Evolutionary conservation across 2,113 vertebrate genomes (phyloP).

Genomic region (Castor canadensis): DNA sequence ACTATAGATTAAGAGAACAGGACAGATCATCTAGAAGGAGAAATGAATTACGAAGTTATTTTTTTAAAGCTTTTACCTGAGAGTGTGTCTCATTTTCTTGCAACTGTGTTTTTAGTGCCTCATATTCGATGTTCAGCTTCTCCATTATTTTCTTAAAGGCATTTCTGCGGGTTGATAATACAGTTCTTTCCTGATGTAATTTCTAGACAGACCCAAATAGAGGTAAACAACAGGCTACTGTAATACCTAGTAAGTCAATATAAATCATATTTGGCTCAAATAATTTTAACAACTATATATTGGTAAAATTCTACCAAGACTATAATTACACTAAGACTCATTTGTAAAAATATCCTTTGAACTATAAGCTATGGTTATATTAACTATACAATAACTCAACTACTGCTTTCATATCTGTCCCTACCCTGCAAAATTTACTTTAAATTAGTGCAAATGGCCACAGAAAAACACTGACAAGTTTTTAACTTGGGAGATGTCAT

Average conservation of each 20-base stretch:
- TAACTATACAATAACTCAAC: neutral
- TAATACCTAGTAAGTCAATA: conserved; percentile 14
- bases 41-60: neutral
- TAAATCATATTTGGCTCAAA: conserved; percentile 33
- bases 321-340: conserved; percentile 36
- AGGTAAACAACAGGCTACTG: conserved; percentile 41
- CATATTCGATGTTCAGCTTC: conserved; percentile 85
- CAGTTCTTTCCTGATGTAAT: conserved; percentile 90
- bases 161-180: conserved; percentile 84
- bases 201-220: conserved; percentile 83
- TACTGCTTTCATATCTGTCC: neutral
- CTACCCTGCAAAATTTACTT: neutral
- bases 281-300: conserved; percentile 14
- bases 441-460: conserved; percentile 11
- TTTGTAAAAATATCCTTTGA: conserved; percentile 48
- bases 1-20: neutral
- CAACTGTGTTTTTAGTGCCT: conserved; percentile 89
- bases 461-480: neutral
- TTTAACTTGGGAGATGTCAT: neutral
- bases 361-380: neutral
- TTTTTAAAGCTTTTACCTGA: conserved; percentile 85
- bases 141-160: conserved; percentile 90
- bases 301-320: conserved; percentile 33
- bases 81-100: conserved; percentile 95
- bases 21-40: neutral